These are phyloP conservation scores for Propithecus coquereli DNA, from an alignment of 2,113 vertebrate genomes.

Conservation along the genomic window DNA sequence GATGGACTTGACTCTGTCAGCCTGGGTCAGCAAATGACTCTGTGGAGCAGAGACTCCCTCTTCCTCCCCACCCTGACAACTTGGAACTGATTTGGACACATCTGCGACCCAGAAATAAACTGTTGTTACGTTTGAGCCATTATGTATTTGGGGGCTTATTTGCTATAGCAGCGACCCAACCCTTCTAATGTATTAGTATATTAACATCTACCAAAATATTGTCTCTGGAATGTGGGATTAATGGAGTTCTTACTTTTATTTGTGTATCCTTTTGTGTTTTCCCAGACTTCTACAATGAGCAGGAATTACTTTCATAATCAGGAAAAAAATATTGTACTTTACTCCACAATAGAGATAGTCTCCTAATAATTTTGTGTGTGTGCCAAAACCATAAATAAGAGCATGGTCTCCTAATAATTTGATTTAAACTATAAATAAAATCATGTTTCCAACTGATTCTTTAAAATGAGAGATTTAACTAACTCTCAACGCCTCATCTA, in stretches of 20 bases:
- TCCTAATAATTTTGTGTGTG: background rate
- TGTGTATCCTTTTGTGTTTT: constrained; percentile 1
- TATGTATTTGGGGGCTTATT: background rate
- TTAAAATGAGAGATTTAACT: background rate
- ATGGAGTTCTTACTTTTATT: background rate
- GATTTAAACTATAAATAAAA: constrained; percentile 13
- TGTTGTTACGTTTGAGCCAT: background rate
- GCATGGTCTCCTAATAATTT: background rate
- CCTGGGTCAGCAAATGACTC: background rate
- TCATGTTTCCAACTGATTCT: constrained; percentile 1
- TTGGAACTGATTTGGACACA: background rate
- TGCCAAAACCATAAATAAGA: too few relatives aligned
- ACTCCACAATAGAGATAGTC: background rate
- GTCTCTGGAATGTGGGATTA: background rate
- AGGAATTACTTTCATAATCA: constrained; percentile 3
- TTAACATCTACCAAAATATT: background rate
- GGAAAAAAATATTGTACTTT: background rate
- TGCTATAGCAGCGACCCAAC: background rate
- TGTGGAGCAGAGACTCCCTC: background rate
- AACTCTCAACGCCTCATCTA: background rate
- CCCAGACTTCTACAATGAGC: background rate
- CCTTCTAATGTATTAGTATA: background rate
- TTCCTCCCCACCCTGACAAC: background rate
- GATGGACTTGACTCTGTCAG: background rate
- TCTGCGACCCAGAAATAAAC: background rate